Base-by-base conservation (phyloP, 2,113 vertebrate genomes). In the Pseudolaguvia tuberculata region DNA sequence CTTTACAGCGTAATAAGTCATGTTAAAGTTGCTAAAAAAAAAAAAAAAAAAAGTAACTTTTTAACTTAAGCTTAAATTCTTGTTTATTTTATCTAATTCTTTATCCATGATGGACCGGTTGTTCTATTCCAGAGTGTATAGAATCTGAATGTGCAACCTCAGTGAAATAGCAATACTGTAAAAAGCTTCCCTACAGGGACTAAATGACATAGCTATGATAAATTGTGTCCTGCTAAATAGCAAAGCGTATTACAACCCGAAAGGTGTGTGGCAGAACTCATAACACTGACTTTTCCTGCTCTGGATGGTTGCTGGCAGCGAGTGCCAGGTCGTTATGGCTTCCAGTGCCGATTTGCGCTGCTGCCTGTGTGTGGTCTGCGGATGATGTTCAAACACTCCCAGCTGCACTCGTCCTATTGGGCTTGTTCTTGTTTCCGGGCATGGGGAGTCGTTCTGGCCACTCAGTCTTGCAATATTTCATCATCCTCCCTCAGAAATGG, bases 361-460 rank as follows among this genome's bases (percentile, higher is more conserved):
- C 65, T 76, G 73, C 42, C 72, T 77, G 76, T 81, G 80, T 75
- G 79, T 75, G 80, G 80, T 81, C 80, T 70, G 48, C 39, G 67
- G 61, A 71, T 61, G 61, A 74, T 55, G 63, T 52, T 67, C 68
- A 78, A 78, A 63, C 18, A 18, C 62, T 78, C 67, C 76, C 66
- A 76, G 66, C 56, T 70, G 67, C 48, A 7, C 66, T 48, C 17
- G 75, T 70, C 59, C 66, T 69, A 55, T 59, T 57, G 6, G n/a
- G 27, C 56, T 61, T 50, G 45, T 31, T 51, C 55, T 59, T 1
- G 21, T 69, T 72, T 76, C 45, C 56, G 55, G 55, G 65, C 61
- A 59, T 27, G 35, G 74, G 72, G 74, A 70, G 65, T 59, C 66
- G 31, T 70, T 70, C 57, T 68, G 74, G 74, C 66, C 21, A 31